Evolutionary conservation across 2,113 vertebrate genomes (phyloP).

Genomic region (Hyaena hyaena): DNA sequence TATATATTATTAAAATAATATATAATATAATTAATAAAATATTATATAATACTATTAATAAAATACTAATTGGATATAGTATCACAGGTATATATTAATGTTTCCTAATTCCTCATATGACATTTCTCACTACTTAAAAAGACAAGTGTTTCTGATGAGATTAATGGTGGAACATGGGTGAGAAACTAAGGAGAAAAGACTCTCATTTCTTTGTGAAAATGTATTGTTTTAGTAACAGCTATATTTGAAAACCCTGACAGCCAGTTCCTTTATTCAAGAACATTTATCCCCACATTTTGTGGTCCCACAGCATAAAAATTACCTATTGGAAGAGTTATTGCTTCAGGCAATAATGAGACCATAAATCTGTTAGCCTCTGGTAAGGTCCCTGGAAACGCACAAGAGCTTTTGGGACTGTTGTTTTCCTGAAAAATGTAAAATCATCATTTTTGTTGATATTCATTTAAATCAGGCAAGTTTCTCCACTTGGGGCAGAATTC

Average conservation of each 20-base stretch:
- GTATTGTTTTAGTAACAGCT: constrained; percentile 36
- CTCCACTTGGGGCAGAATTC: constrained; percentile 60
- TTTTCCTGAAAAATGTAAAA: constrained; percentile 70
- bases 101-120: not conserved
- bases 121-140: not conserved
- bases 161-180: not conserved
- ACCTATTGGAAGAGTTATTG: constrained; percentile 80
- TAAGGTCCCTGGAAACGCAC: constrained; percentile 63
- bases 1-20: not conserved
- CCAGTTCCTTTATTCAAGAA: constrained; percentile 70
- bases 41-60: not conserved
- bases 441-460: constrained; percentile 72
- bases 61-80: not conserved
- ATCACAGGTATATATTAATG: not conserved
- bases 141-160: not conserved
- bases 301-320: constrained; percentile 69
- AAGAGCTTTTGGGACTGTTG: constrained; percentile 43
- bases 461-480: constrained; percentile 65
- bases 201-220: constrained; percentile 61
- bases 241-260: constrained; percentile 57
- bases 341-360: constrained; percentile 77
- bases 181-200: constrained; percentile 1
- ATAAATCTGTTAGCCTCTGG: constrained; percentile 78
- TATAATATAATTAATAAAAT: not conserved
- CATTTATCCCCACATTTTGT: constrained; percentile 71